Base-by-base conservation (phyloP, 2,797 vertebrate genomes). In the Poecile montanus region DNA sequence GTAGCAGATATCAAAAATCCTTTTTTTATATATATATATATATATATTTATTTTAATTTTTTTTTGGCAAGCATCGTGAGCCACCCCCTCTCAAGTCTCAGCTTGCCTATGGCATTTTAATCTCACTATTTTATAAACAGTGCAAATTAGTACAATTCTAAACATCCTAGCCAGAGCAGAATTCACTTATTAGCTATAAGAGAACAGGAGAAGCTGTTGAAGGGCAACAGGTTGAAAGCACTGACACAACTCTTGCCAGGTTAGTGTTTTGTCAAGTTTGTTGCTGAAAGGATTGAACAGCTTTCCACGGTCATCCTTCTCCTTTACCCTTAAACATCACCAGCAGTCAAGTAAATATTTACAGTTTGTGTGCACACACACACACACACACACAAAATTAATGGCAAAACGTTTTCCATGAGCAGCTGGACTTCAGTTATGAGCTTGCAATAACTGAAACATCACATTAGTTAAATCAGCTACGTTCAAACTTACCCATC, bases 121-220 rank as follows among this genome's bases (percentile, higher is more conserved):
- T 85, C 91, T 93, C 88, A 84, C 72, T 94, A 93, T 86, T 42
- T 96, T 86, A 97, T 86, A 56, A 93, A 95, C 95, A 96, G 95
- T 97, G 94, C 95, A 96, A 95, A 94, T 95, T 91, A 94, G 95
- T 94, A 93, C 23, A 58, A 88, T 63, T 84, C 95, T 97, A 94
- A 94, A 94, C 80, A 91, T 74, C 94, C 91, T 94, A 94, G 60
- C 88, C 94, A 91, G 72, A 96, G 85, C 85, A 93, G 56, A 96
- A 91, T 38, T 92, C 54, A 77, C 47, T 88, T 85, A 90, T 91
- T 87, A 90, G 79, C 91, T 93, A 21, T 50, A 88, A 90, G 80
- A 93, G 54, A 95, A 91, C 48, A 79, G 91, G 79, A 94, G 88
- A 96, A 93, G 77, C 73, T 93, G 92, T 53, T 20, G 7, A 60